Percentiles rank a stretch among this genome's conserved stretches.
phyloP scores from a whole-genome alignment of 1,140 invertebrate species.

The Drosophila takahashii region DNA sequence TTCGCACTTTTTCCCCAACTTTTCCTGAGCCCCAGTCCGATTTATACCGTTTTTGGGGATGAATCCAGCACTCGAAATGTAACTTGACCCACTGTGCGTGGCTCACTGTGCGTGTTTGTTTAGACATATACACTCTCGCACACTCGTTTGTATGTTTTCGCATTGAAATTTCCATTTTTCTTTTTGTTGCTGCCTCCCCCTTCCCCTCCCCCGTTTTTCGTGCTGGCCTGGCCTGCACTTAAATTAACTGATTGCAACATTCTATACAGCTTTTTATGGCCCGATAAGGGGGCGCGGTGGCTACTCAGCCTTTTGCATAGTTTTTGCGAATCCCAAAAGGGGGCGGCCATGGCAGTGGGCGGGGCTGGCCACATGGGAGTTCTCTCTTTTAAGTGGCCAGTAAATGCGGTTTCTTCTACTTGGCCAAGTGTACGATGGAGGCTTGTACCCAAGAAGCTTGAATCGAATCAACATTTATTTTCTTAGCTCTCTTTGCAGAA shows the following conservation, averaged over 20 bases:
- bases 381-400: conserved; percentile 70
- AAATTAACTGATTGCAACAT: conserved; percentile 83
- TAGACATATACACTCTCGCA: conserved; percentile 44
- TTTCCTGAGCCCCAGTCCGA: conserved; percentile 16
- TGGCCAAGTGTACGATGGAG: conserved; percentile 16
- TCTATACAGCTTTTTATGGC: conserved; percentile 79
- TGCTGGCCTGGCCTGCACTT: conserved; percentile 71
- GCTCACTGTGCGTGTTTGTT: conserved; percentile 72
- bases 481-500: no score
- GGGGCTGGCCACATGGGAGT: conserved; percentile 59
- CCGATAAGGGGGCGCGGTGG: conserved; percentile 12
- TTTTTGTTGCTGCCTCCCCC: conserved; percentile 20
- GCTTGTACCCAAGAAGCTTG: background rate
- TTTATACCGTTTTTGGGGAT: conserved; percentile 22
- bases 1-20: conserved; percentile 10
- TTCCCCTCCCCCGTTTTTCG: conserved; percentile 39
- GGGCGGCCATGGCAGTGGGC: background rate
- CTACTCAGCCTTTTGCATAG: conserved; percentile 56
- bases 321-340: conserved; percentile 28
- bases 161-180: conserved; percentile 80
- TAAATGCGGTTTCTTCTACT: conserved; percentile 63
- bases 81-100: conserved; percentile 54
- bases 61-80: conserved; percentile 37
- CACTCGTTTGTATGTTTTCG: conserved; percentile 53
- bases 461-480: background rate